Evolutionary conservation across 2,797 vertebrate species (phyloP), one percentile per base, ranked within the genome.

Genomic region (Rallus crepitans): DNA sequence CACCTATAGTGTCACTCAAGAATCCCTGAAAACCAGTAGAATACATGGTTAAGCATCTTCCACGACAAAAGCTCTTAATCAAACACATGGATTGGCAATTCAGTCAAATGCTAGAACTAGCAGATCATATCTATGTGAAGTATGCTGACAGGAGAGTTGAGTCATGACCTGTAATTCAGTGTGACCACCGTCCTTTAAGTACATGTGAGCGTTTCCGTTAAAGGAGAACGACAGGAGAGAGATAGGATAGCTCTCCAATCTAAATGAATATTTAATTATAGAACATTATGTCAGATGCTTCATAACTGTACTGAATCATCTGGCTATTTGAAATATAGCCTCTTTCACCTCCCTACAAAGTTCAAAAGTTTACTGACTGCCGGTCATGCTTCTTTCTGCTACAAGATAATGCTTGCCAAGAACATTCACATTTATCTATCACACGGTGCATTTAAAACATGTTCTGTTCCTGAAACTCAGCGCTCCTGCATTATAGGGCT

Each of bases 141-240:
- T 25, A 42, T 4, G 5, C 37, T 39, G 37, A 10, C 3, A 50
- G 42, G 3, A 63, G 28, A 57, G 23, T 23, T 48, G 47, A 48
- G 21, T 40, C 27, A 20, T 55, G 28, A 60, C 12, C 7, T 18
- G 7, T 28, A 72, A 35, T 42, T 71, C 21, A 48, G 24, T 7
- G 23, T 61, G 45, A 73, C 30, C 72, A 35, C 24, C 68, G 7
- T 27, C 66, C 63, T 72, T 23, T 24, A 72, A 65, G 39, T 5
- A 24, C 12, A 42, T 0, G 0, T 13, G 39, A 65, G 53, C 12
- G 23, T 33, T 48, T 82, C 63, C 42, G 25, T n/a, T 73, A 52
- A 25, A 40, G 55, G 15, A 68, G 9, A 47, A 6, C 8, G 35
- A 15, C 10, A 83, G 37, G n/a, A 72, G 5, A 45, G 15, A 71